Conservation (phyloP, 2,888 invertebrate genomes). For the Morinoia aosen region DNA sequence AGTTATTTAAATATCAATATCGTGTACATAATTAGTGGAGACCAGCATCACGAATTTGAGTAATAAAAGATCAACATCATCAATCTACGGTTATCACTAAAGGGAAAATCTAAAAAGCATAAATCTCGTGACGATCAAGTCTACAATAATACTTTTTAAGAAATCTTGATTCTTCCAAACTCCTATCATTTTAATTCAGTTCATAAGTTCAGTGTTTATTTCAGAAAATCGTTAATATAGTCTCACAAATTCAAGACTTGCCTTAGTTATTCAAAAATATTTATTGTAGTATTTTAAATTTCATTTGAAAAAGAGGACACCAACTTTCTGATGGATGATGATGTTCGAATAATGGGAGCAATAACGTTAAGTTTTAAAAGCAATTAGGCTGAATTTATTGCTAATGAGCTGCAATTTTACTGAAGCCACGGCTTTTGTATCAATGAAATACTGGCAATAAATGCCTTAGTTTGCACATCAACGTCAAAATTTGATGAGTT, state of each 20-base stretch:
- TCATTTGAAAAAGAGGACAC: neutral
- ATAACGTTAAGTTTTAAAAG: neutral
- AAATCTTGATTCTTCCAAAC: no score
- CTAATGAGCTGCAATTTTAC: neutral
- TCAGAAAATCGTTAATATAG: no score
- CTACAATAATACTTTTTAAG: no score
- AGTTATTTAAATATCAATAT: no score
- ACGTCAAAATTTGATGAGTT: neutral
- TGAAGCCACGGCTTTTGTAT: neutral
- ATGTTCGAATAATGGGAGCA: neutral
- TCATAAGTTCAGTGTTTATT: no score
- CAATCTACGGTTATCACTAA: no score
- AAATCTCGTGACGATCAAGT: no score
- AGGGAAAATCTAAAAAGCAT: no score
- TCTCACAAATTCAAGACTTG: neutral
- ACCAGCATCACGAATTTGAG: no score
- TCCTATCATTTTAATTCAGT: no score
- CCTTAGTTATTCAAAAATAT: neutral
- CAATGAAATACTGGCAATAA: neutral
- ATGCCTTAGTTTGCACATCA: neutral
- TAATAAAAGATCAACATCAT: no score
- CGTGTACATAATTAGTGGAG: no score
- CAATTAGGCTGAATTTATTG: neutral
- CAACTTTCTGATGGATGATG: neutral
- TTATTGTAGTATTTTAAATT: neutral